Percentiles rank a stretch among this genome's conserved stretches.
Conservation (phyloP, 2,888 invertebrate species). For the Blastobasis lacticolella region DNA sequence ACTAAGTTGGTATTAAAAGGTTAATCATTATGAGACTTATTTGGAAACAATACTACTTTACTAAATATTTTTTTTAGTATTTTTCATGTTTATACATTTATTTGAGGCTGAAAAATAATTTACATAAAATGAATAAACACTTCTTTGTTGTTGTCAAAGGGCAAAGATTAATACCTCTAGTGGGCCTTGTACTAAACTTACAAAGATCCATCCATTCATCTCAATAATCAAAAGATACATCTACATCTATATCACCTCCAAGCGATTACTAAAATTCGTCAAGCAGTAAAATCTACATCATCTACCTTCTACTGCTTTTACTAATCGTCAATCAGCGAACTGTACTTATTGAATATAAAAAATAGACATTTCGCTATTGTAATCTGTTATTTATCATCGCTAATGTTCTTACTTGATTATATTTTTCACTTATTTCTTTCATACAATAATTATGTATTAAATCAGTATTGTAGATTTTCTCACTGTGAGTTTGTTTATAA, state of each 20-base stretch:
- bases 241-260: conserved; percentile 44
- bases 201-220: conserved; percentile 48
- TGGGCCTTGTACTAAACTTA: conserved; percentile 42
- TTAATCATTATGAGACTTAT: conserved; percentile 48
- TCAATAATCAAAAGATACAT: conserved; percentile 48
- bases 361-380: conserved; percentile 65
- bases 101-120: conserved; percentile 36
- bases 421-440: conserved; percentile 57
- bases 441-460: conserved; percentile 22
- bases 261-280: conserved; percentile 40
- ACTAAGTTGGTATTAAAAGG: conserved; percentile 50
- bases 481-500: conserved; percentile 47
- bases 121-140: conserved; percentile 17
- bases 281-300: conserved; percentile 25
- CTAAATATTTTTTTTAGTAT: conserved; percentile 38
- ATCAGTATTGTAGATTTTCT: conserved; percentile 30
- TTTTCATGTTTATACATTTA: conserved; percentile 29
- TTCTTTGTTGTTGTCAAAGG: conserved; percentile 22
- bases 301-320: conserved; percentile 16
- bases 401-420: conserved; percentile 49
- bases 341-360: conserved; percentile 48
- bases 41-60: conserved; percentile 60
- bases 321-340: background rate
- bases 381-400: conserved; percentile 56
- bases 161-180: conserved; percentile 21